Base-by-base conservation (phyloP, 2,797 vertebrate genomes). In the Uromys caudimaculatus region DNA sequence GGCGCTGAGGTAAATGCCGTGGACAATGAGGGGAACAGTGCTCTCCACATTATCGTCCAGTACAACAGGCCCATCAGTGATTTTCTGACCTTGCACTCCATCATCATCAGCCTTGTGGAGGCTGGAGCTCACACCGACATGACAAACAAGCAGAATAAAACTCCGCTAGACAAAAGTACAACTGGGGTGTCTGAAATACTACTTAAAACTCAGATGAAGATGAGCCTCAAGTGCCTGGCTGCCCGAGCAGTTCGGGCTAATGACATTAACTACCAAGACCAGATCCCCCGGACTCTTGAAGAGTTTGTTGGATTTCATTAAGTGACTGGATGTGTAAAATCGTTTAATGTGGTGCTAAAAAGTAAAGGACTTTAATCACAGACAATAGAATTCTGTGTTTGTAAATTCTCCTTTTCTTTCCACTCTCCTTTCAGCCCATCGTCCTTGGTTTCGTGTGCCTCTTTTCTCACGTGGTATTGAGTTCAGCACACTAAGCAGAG, bases 31-130 rank as follows among this genome's bases (percentile, higher is more conserved):
- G 99, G 99, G 0, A 99, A 99, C 97, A 99, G 99, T 0, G 99
- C 99, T 0, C 99, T 99, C 84, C 99, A 99, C 85, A 98, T 99
- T 94, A 99, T 99, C 0, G 99, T 99, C 62, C 99, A 99, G 96
- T 99, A 99, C 98, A 99, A 99, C 99, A 98, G 99, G 96, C 99
- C 99, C 67, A 99, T 99, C 98, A 99, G 99, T 47, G 99, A 99
- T 98, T 99, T 99, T 97, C 98, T 99, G 96, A 99, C 99, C 0
- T 98, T 99, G 97, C 99, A 99, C 93, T 99, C 99, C 96, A 99
- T 99, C 98, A 99, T 99, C 98, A 99, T 99, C 90, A 99, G 98
- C 98, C 98, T 99, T 95, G 99, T 99, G 95, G 99, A 99, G 98
- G 99, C 99, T 0, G 99, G 99, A 9, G 99, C 99, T 1, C 99